A percentile compares a stretch with the other conserved stretches of the same genome.
These are phyloP conservation scores for Drosophila parthenogenetica DNA, from an alignment of 2,888 invertebrate species.

Conservation along the genomic window DNA sequence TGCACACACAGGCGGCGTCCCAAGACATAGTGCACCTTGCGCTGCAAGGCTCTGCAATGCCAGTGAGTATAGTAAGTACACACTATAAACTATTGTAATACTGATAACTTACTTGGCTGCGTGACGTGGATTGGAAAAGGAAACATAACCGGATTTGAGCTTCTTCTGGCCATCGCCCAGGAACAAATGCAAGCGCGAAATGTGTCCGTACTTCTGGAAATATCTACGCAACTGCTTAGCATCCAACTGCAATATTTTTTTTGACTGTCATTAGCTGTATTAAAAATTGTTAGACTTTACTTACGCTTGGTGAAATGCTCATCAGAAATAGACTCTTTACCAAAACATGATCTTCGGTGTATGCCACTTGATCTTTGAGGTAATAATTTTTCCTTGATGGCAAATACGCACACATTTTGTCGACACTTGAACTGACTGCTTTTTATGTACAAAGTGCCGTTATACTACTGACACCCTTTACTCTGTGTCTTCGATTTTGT, in stretches of 20 bases:
- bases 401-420: neutral
- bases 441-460: too few relatives aligned
- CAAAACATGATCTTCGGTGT: constrained; percentile 60
- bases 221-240: constrained; percentile 6
- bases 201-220: constrained; percentile 41
- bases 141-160: constrained; percentile 33
- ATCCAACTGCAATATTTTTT: constrained; percentile 31
- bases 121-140: constrained; percentile 29
- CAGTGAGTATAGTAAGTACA: neutral
- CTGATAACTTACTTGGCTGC: constrained; percentile 51
- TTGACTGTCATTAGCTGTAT: neutral
- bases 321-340: constrained; percentile 47
- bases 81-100: neutral
- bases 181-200: constrained; percentile 37
- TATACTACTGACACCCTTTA: too few relatives aligned
- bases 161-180: neutral
- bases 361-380: constrained; percentile 44
- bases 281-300: too few relatives aligned
- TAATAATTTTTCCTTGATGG: constrained; percentile 13
- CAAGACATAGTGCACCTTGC: constrained; percentile 29
- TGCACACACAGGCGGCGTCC: constrained; percentile 33
- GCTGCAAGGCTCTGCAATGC: constrained; percentile 25
- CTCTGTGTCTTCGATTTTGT: too few relatives aligned
- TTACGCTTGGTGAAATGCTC: constrained; percentile 24
- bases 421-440: too few relatives aligned